Conservation (phyloP, 2,888 invertebrate species). For the Catocala fraxini region DNA sequence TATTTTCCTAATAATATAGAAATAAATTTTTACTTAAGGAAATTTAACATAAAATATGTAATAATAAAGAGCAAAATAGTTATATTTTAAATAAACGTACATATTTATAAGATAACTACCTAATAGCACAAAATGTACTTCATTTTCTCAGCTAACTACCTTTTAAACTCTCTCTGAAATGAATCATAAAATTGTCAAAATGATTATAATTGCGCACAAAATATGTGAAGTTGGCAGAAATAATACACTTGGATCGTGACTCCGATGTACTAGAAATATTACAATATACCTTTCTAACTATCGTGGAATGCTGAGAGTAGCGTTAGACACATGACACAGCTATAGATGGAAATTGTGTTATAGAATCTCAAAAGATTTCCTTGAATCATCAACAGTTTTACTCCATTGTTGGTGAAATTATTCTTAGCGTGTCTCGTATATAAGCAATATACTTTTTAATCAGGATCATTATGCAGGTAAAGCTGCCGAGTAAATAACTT, state of each 20-base stretch:
- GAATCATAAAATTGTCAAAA: neutral
- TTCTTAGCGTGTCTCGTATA: too few relatives aligned
- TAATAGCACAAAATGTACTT: neutral
- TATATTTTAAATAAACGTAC: too few relatives aligned
- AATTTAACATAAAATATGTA: too few relatives aligned
- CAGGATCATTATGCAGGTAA: too few relatives aligned
- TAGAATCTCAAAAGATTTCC: neutral
- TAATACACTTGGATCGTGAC: constrained; percentile 58
- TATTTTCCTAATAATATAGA: too few relatives aligned
- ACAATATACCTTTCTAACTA: constrained; percentile 64
- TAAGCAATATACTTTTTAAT: too few relatives aligned
- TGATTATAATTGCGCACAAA: constrained; percentile 23
- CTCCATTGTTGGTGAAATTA: too few relatives aligned
- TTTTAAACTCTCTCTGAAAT: neutral
- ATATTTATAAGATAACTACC: too few relatives aligned
- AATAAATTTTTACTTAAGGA: too few relatives aligned
- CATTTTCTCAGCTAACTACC: neutral
- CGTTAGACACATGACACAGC: constrained; percentile 48
- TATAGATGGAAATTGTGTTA: neutral
- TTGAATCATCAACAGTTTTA: too few relatives aligned
- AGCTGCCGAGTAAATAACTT: too few relatives aligned
- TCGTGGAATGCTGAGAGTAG: constrained; percentile 60
- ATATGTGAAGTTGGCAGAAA: constrained; percentile 25
- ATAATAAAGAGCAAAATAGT: too few relatives aligned
- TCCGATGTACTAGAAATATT: constrained; percentile 67